These are phyloP conservation scores for Metaphire vulgaris DNA, from an alignment of 1,140 invertebrate genomes.

Conservation along the genomic window DNA sequence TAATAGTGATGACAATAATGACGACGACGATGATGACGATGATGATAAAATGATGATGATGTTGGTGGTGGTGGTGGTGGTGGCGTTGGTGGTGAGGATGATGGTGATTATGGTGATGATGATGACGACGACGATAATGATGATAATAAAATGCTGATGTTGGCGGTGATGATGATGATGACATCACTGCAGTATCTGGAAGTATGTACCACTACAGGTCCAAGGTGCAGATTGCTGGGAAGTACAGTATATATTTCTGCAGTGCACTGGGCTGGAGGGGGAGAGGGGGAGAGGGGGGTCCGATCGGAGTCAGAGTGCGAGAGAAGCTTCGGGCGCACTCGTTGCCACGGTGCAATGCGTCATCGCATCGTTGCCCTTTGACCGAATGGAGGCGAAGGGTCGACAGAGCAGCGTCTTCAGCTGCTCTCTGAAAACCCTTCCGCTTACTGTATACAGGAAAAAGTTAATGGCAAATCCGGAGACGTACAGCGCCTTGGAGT, in stretches of 20 bases:
- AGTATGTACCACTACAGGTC: too few species aligned
- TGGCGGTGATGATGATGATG: background rate
- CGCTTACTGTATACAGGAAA: constrained; percentile 22
- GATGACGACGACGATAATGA: too few species aligned
- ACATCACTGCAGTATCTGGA: background rate
- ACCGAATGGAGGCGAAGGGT: background rate
- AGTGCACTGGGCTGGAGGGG: background rate
- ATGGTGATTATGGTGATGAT: too few species aligned
- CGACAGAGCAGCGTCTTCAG: constrained; percentile 10
- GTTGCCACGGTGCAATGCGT: background rate
- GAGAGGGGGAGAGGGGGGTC: background rate
- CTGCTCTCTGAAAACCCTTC: constrained; percentile 22
- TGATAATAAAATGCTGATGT: background rate
- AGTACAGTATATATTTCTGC: too few species aligned
- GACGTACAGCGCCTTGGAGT: constrained; percentile 15
- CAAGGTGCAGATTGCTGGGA: too few species aligned
- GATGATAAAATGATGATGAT: too few species aligned
- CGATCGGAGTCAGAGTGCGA: background rate
- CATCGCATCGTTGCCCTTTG: background rate
- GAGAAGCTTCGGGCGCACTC: background rate
- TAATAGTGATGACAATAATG: too few species aligned
- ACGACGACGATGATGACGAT: too few species aligned
- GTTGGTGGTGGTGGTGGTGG: too few species aligned
- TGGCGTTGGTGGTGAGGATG: too few species aligned
- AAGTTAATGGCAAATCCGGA: constrained; percentile 21